Percentiles rank a stretch among this genome's conserved stretches.
Conservation (phyloP, 2,113 vertebrate genomes). For the Grammatotria lemairii region DNA sequence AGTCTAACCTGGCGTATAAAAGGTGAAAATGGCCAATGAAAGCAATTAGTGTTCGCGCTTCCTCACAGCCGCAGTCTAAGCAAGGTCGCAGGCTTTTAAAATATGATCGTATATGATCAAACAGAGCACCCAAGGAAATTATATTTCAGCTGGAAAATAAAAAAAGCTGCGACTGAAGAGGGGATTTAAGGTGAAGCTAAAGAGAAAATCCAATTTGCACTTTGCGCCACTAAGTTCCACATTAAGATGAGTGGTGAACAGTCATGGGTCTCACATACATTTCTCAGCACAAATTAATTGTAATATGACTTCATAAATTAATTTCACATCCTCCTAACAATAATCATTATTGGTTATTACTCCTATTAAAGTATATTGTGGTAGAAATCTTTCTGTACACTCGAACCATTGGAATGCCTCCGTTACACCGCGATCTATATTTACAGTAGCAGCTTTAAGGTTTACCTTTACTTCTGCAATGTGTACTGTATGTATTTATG, state of each 20-base stretch:
- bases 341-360: background rate
- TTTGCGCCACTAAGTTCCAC: background rate
- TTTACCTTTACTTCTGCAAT: background rate
- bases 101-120: background rate
- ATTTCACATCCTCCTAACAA: background rate
- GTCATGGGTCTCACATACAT: background rate
- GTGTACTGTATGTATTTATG: background rate
- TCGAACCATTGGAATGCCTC: background rate
- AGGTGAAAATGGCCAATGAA: conserved; percentile 12
- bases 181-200: background rate
- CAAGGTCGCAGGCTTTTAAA: background rate
- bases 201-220: background rate
- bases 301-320: background rate
- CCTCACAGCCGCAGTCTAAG: background rate
- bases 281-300: background rate
- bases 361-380: background rate
- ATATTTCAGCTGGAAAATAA: background rate
- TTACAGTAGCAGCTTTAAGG: background rate
- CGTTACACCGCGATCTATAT: background rate
- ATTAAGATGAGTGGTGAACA: background rate
- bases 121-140: background rate
- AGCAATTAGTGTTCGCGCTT: background rate
- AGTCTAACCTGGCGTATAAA: background rate
- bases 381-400: background rate
- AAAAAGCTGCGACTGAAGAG: background rate